phyloP scores from a whole-genome alignment of 2,888 invertebrate species.

The Emmelina monodactyla region DNA sequence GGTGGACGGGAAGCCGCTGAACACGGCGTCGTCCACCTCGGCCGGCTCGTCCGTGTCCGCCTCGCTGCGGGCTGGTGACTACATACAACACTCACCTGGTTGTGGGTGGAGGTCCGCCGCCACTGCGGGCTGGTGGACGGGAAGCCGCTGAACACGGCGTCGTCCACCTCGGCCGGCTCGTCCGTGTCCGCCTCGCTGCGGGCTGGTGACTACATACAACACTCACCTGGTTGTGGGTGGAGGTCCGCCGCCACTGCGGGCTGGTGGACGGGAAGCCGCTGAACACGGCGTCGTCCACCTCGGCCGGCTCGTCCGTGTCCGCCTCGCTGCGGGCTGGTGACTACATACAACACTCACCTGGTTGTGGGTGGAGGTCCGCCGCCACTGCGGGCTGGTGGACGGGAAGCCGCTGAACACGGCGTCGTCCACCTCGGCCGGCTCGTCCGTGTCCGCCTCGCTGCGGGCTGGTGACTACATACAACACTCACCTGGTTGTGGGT shows the following conservation, averaged over 20 bases:
- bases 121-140: constrained; percentile 57
- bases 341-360: too few species aligned
- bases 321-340: constrained; percentile 63
- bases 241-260: constrained; percentile 52
- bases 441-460: constrained; percentile 61
- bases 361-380: constrained; percentile 44
- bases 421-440: constrained; percentile 47
- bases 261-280: constrained; percentile 57
- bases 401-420: constrained; percentile 57
- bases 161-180: constrained; percentile 48
- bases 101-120: constrained; percentile 44
- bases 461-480: too few species aligned
- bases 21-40: constrained; percentile 45
- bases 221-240: too few species aligned
- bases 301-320: constrained; percentile 57
- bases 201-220: too few species aligned
- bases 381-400: constrained; percentile 56
- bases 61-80: constrained; percentile 63
- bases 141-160: constrained; percentile 57
- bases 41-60: constrained; percentile 60
- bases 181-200: constrained; percentile 63
- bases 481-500: too few species aligned
- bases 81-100: too few species aligned
- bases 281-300: constrained; percentile 48
- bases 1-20: constrained; percentile 56